Evolutionary conservation across 2,888 invertebrate species (phyloP), one percentile per base, ranked within the genome.

Genomic region (Arctia plantaginis): DNA sequence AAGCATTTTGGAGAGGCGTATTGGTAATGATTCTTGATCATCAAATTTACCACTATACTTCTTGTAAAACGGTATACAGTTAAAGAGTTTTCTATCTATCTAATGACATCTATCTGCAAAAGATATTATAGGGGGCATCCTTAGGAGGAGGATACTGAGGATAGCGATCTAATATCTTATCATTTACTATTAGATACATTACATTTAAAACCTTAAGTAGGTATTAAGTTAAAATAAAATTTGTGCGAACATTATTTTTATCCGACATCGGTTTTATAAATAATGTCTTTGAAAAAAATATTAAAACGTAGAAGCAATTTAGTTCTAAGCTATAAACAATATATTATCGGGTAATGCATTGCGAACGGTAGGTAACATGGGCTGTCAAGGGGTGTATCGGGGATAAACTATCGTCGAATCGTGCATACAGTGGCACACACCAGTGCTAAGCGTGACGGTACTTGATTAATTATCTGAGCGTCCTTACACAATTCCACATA

Each of bases 391-490:
- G 27, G 65, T 72, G 62, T 80, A 75, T 69, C 65, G 65, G 75
- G 59, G 78, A 75, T 69, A 77, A 77, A 77, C 85, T 80, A 84
- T 78, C 82, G 82, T 78, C 69, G 73, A 77, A 75, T 68, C 72
- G 73, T 72, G 78, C 75, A 76, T 75, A 79, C 66, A 64, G 75
- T 71, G 69, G 69, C 73, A 66, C 39, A 66, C 66, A 59, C 65
- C 73, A 73, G 70, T 69, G 74, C 66, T 66, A 77, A 72, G 65
- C 74, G 71, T 71, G 75, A 81, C 79, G 77, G 70, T 55, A 72
- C 66, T 64, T 82, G 80, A 82, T 82, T 82, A 82, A 82, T 84
- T 82, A 80, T 75, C 39, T 51, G 27, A 33, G 65, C 44, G 41
- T 51, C 47, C 65, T 64, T 33, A 66, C 44, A 69, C 41, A 30